phyloP scores from a whole-genome alignment of 2,888 invertebrate genomes.

The Agrochola macilenta region DNA sequence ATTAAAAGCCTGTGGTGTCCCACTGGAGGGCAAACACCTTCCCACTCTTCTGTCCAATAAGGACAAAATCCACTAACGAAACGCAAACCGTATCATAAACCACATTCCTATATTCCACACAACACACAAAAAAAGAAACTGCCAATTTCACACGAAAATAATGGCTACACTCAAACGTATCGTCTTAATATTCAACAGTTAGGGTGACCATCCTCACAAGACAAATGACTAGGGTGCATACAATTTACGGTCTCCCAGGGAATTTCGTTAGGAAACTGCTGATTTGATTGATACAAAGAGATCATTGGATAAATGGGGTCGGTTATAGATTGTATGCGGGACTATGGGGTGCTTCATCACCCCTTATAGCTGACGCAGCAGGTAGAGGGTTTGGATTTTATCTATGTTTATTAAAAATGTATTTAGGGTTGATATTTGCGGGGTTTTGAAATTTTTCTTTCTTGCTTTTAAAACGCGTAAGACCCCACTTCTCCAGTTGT shows the following conservation, averaged over 20 bases:
- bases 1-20: background rate
- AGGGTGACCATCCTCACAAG: conserved; percentile 66
- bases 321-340: conserved; percentile 50
- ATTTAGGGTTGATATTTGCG: conserved; percentile 23
- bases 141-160: conserved; percentile 54
- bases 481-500: background rate
- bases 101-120: conserved; percentile 32
- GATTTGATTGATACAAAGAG: conserved; percentile 74
- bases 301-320: conserved; percentile 61
- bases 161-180: conserved; percentile 54
- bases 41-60: too few species aligned
- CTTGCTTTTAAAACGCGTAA: background rate
- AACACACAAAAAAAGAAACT: conserved; percentile 48
- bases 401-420: conserved; percentile 51
- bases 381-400: conserved; percentile 20
- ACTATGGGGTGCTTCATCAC: conserved; percentile 33
- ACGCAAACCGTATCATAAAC: conserved; percentile 14
- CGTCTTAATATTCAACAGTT: conserved; percentile 60
- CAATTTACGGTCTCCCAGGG: conserved; percentile 61
- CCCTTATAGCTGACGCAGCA: conserved; percentile 39
- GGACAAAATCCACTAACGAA: background rate
- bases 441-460: background rate
- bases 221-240: conserved; percentile 74
- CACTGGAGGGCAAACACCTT: background rate
- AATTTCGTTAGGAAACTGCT: conserved; percentile 68